phyloP scores from a whole-genome alignment of 2,113 vertebrate species.

The Penelope pileata region DNA sequence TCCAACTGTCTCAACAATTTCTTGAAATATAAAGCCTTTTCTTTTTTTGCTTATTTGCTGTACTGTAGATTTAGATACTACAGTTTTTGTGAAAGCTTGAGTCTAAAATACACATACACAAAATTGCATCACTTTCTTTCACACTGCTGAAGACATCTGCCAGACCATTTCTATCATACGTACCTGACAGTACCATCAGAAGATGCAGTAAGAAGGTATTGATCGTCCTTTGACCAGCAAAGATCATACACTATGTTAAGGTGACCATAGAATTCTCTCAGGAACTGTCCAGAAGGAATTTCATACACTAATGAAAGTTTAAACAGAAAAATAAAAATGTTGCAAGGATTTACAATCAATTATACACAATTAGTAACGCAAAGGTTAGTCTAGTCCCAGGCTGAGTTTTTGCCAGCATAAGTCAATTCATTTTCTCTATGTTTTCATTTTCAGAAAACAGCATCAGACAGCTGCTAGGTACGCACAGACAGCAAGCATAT shows the following conservation, averaged over 20 bases:
- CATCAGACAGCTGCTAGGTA: background rate
- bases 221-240: conserved; percentile 92
- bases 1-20: background rate
- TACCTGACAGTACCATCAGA: conserved; percentile 96
- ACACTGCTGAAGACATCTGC: background rate
- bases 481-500: background rate
- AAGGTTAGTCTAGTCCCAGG: background rate
- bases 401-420: background rate
- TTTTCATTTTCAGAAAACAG: background rate
- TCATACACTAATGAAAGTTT: conserved; percentile 87
- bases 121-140: background rate
- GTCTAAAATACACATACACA: background rate
- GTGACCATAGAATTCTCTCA: conserved; percentile 91
- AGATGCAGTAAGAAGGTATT: conserved; percentile 88
- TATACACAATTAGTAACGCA: background rate
- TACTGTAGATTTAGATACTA: background rate
- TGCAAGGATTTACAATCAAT: background rate
- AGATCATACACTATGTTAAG: conserved; percentile 96
- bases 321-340: background rate
- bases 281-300: conserved; percentile 91
- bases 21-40: background rate
- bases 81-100: background rate
- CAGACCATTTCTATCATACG: conserved; percentile 38
- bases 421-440: background rate
- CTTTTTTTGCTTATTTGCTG: background rate